Percentiles rank a stretch among this genome's conserved stretches.
Conservation (phyloP, 2,888 invertebrate species). For the Mechanitis mazaeus region DNA sequence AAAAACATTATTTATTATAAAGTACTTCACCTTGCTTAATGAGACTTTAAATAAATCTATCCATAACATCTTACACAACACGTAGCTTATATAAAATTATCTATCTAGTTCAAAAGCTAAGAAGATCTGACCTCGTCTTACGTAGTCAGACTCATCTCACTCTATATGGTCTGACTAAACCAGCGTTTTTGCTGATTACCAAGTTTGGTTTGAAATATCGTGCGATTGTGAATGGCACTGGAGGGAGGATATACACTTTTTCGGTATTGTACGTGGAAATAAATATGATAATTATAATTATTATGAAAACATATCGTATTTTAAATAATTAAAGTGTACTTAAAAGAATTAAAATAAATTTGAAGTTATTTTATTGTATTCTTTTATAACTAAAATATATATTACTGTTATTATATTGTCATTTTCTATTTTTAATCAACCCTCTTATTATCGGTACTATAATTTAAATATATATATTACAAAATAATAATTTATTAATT, state of each 20-base stretch:
- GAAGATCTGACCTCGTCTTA: conserved; percentile 30
- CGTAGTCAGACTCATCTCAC: conserved; percentile 35
- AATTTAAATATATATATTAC: too few species aligned
- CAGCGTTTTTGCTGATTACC: conserved; percentile 23
- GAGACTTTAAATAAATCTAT: neutral
- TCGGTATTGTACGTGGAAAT: conserved; percentile 12
- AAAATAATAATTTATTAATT: too few species aligned
- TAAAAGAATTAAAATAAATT: too few species aligned
- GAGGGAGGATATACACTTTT: conserved; percentile 19
- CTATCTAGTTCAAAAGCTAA: conserved; percentile 30
- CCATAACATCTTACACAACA: conserved; percentile 10
- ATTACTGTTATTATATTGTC: too few species aligned
- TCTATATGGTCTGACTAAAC: conserved; percentile 27
- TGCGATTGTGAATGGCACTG: conserved; percentile 17
- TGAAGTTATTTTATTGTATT: too few species aligned
- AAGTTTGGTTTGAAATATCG: conserved; percentile 24
- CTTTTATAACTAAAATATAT: too few species aligned
- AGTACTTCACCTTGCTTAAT: neutral
- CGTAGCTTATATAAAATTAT: conserved; percentile 21
- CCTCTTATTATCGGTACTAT: too few species aligned
- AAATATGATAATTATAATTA: neutral
- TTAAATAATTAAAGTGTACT: too few species aligned
- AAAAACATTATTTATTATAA: neutral
- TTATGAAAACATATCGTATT: neutral
- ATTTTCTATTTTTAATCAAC: too few species aligned